These are phyloP conservation scores for Bubo blakistoni DNA, from an alignment of 2,113 vertebrate species.

Conservation along the genomic window DNA sequence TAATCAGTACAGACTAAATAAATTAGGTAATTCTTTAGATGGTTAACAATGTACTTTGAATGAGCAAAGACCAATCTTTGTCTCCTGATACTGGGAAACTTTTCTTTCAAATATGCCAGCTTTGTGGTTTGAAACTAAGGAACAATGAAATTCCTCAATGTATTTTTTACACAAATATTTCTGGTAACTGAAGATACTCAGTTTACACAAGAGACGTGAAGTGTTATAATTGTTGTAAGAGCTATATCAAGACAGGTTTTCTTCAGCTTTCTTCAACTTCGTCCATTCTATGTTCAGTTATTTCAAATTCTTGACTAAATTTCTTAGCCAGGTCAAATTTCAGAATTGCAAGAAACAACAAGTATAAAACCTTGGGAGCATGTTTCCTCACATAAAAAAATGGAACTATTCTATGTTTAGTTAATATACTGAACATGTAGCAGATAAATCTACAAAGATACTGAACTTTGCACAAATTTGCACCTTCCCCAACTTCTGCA, in stretches of 20 bases:
- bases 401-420: not conserved
- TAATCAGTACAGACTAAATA: slow-evolving; percentile 10
- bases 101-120: not conserved
- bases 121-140: not conserved
- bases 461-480: not conserved
- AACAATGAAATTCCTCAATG: not conserved
- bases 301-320: not conserved
- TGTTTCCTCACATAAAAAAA: not conserved
- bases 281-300: not conserved
- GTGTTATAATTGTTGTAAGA: not conserved
- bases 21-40: not conserved
- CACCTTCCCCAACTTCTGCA: not conserved
- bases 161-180: not conserved
- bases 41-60: not conserved
- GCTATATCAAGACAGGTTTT: not conserved
- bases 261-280: not conserved
- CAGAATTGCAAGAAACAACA: not conserved
- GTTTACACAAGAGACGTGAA: not conserved
- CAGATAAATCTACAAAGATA: not conserved
- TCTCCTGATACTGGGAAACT: not conserved
- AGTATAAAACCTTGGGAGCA: not conserved
- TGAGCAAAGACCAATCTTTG: not conserved
- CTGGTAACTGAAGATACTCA: not conserved
- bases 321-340: not conserved
- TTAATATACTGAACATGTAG: not conserved